phyloP scores from a whole-genome alignment of 2,113 vertebrate species.

The Cairina moschata region DNA sequence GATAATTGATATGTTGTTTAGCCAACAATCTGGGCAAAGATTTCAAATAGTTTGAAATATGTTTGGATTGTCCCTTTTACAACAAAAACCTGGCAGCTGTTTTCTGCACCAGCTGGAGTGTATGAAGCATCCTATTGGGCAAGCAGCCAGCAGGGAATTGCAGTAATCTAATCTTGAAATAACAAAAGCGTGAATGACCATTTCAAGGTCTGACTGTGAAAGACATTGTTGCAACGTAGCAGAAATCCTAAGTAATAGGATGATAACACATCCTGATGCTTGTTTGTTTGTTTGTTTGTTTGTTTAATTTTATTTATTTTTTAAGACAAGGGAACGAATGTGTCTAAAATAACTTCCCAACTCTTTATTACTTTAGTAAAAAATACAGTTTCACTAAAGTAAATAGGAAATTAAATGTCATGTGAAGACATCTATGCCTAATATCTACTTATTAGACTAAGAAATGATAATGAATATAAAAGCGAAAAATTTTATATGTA shows the following conservation, averaged over 20 bases:
- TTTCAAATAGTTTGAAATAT: conserved; percentile 25
- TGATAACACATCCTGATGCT: not conserved
- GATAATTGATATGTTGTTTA: not conserved
- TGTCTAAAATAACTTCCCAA: not conserved
- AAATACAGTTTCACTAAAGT: not conserved
- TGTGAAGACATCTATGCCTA: not conserved
- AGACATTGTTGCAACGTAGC: not conserved
- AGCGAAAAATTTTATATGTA: not conserved
- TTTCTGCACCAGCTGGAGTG: conserved; percentile 22
- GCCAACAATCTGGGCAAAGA: not conserved
- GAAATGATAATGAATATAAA: not conserved
- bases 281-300: not conserved
- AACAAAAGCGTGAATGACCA: conserved; percentile 57
- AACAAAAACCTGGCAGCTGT: conserved; percentile 12
- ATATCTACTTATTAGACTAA: not conserved
- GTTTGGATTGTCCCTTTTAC: conserved; percentile 10
- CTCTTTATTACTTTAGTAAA: not conserved
- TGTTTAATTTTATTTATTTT: not conserved
- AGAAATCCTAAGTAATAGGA: not conserved
- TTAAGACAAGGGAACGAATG: not conserved
- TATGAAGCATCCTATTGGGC: conserved; percentile 1
- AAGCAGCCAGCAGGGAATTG: conserved; percentile 10
- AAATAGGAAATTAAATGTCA: not conserved
- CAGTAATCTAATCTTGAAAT: conserved; percentile 57
- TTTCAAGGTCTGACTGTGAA: conserved; percentile 66